phyloP scores from a whole-genome alignment of 2,888 invertebrate genomes.

The Notocelia uddmanniana region DNA sequence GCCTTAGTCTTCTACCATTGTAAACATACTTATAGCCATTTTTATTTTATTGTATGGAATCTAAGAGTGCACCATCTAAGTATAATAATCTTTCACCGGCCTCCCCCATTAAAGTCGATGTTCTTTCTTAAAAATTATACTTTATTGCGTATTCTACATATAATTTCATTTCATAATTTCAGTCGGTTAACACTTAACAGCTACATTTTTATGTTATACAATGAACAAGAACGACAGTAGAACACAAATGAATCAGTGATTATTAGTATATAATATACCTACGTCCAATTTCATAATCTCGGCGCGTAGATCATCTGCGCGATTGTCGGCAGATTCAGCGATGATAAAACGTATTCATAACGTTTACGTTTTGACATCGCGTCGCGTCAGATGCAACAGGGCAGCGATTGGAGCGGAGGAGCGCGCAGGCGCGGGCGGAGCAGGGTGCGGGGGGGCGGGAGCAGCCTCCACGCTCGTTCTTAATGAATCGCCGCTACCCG shows the following conservation, averaged over 20 bases:
- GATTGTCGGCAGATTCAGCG: slow-evolving; percentile 75
- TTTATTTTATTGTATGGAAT: no score
- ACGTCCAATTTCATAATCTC: slow-evolving; percentile 70
- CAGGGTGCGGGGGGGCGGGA: slow-evolving; percentile 65
- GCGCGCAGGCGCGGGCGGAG: slow-evolving; percentile 67
- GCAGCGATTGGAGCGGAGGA: slow-evolving; percentile 72
- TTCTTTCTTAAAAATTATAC: no score
- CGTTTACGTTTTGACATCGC: slow-evolving; percentile 78
- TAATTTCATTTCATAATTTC: no score
- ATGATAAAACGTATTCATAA: slow-evolving; percentile 82
- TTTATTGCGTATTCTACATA: no score
- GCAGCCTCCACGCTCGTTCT: slow-evolving; percentile 80
- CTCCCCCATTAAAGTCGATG: no score
- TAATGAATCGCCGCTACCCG: slow-evolving; percentile 84
- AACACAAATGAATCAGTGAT: background rate
- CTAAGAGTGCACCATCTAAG: no score
- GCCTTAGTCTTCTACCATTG: no score
- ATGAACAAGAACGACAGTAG: background rate
- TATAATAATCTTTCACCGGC: no score
- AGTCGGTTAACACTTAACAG: no score
- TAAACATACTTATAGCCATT: no score
- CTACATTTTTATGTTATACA: background rate
- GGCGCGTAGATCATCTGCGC: slow-evolving; percentile 69
- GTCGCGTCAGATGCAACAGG: slow-evolving; percentile 83
- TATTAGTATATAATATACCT: slow-evolving; percentile 17